Base-by-base conservation (phyloP, 64 coral and sea anemone genomes). In the Stichodactyla mertensii region DNA sequence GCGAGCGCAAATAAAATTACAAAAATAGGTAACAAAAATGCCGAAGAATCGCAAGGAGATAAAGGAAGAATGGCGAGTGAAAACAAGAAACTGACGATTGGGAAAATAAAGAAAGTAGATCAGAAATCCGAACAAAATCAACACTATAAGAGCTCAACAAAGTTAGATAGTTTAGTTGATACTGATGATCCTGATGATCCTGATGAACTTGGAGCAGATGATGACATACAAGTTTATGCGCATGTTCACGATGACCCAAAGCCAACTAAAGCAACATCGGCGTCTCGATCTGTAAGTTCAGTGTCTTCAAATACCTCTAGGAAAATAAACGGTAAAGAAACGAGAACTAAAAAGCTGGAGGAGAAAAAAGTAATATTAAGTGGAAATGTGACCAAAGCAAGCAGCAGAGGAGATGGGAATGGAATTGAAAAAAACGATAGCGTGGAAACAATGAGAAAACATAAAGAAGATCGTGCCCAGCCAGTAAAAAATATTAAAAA, bases 131-230 rank as follows among this genome's bases (percentile, higher is more conserved):
- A 66, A 20, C 62, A 66, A 22, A 5, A 5, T 36, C 69, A 8
- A 26, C 69, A 31, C 18, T 12, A 7, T 69, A 7, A 61, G 53
- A 52, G 6, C 6, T 10, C 51, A 7, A 20, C 11, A 19, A 16
- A 11, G 3, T 0, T 55, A 9, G 7, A 16, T 19, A 28, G 53
- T 58, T 7, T 26, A 2, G 6, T 59, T 52, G 23, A 15, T 54
- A 66, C 52, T 20, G 20, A 71, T 58, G 27, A 89, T 69, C 18
- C 16, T 22, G 86, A 88, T 58, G 71, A 88, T 79, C 71, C 86
- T 51, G 77, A 88, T 88, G 87, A 88, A 3, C 77, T 88, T 81
- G 87, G 87, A 51, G 24, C 58, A 64, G 78, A 88, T 55, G 86
- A 79, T 51, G 27, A 82, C 16, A 4, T 81, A 19, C 78, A 81